Evolutionary conservation across 2,888 invertebrate genomes (phyloP), one percentile per base, ranked within the genome.

Genomic region (Eupsilia transversa): DNA sequence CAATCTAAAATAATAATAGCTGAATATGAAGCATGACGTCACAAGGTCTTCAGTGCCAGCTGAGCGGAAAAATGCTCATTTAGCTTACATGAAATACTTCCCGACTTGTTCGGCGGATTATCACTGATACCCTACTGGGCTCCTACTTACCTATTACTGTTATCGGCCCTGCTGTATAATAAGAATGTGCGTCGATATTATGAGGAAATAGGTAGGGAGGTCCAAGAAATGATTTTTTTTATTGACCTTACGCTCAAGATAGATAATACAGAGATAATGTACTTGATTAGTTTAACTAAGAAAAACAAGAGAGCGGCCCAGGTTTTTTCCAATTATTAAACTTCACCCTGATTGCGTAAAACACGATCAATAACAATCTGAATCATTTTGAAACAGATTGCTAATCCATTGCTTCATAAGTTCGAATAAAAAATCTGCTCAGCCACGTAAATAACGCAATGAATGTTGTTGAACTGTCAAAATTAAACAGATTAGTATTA

Each of bases 1-100:
- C 57, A 78, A 80, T 80, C 78, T 77, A 71, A 74, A 76, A 85
- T 64, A 74, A 83, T 86, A 86, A 82, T 72, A 83, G 80, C 79
- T 81, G 61, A 83, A 84, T 72, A 77, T 56, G 61, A 60, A 73
- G 72, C 59, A 71, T 56, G 67, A 70, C 65, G 68, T 79, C 84
- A 85, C 82, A 82, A 88, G 83, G 83, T 85, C 82, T 86, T 87
- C 83, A 78, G 73, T 82, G 80, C 77, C 88, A 89, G 83, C 87
- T 86, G 82, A 86, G 89, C 91, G 92, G 91, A 91, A 92, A 92
- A 92, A 91, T 89, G 89, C 86, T 93, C 90, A 92, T 93, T 93
- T 93, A 86, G 92, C 92, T 93, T 92, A 93, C 90, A 90, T 88
- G 89, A 90, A 92, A 88, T 90, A 88, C 90, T 90, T 88, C 84